Evolutionary conservation across 2,797 vertebrate genomes (phyloP), one percentile per base, ranked within the genome.

Genomic region (Neostethus bicornis): DNA sequence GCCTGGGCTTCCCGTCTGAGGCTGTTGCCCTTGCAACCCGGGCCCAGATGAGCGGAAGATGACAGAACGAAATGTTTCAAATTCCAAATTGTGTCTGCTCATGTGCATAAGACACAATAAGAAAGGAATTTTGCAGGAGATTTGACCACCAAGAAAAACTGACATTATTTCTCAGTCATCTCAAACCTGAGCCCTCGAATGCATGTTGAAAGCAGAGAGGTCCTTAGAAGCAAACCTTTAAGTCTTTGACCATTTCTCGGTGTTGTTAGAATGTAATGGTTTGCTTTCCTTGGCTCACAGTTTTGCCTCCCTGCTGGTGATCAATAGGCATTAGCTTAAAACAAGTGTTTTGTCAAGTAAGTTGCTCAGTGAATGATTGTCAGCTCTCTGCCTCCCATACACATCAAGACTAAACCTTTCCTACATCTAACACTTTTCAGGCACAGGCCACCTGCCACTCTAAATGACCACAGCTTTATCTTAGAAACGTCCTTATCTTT

Each of bases 281-380:
- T 73, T 75, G 60, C 73, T 77, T 75, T 52, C 35, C 64, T 70
- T 59, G 66, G 47, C 55, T 64, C 48, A 44, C 61, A 63, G 26
- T 68, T 69, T 74, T 68, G 45, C 48, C 47, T 53, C 1, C 10
- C 61, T 61, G 52, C 14, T 19, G 44, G 51, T 74, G 72, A 83
- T 80, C 81, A 75, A 80, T 77, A 75, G 56, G 63, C 60, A 73
- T 77, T 71, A 76, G 20, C 66, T 71, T 48, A 51, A 75, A 64
- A 83, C 67, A 71, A 66, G 50, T 71, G 65, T 73, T 81, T 83
- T 73, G 51, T 77, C 65, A 54, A 73, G 68, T 46, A 47, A 46
- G 53, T 38, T 70, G 48, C 73, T 75, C 68, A 48, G 52, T 13
- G 64, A 66, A n/a, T 77, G 76, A 84, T 43, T 66, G 76, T 51